Base-by-base conservation (phyloP, 2,113 vertebrate species). In the Solea solea region DNA sequence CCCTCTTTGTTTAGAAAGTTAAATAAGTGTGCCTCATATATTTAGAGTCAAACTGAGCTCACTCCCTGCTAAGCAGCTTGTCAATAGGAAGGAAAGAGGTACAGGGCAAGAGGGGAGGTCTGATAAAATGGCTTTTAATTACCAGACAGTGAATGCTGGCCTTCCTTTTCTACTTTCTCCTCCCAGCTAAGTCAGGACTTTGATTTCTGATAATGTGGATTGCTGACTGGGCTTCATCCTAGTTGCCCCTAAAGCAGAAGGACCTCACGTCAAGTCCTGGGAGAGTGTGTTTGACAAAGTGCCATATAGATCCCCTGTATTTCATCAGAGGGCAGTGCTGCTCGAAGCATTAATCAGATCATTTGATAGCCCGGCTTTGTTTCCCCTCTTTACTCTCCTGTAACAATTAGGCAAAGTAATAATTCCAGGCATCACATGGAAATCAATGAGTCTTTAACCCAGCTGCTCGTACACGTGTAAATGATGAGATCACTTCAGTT, bases 111-210 rank as follows among this genome's bases (percentile, higher is more conserved):
- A 69, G 74, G 80, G 28, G 59, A 74, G 41, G 85, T 76, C 91
- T 96, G 95, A 96, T 96, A 93, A 96, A 97, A 96, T 90, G 90
- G 89, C 89, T 96, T 96, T 98, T 98, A 98, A 97, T 97, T 96
- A 99, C 95, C 93, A 95, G 90, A 80, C 94, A 93, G 93, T 94
- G 95, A 94, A 94, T 89, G 90, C 81, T 90, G 93, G 92, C 90
- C 92, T 93, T 91, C 93, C 84, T 93, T 89, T 65, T 74, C 77
- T 86, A 69, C 87, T 84, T 84, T 88, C 88, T 91, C 86, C 86
- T 81, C 82, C 89, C 74, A 72, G 82, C 91, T 88, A 92, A 88
- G 93, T 90, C 89, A 91, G 84, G 88, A 55, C 79, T 96, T 98
- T 97, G 96, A 97, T 98, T 98, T 96, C 95, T 95, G 95, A 95